phyloP scores from a whole-genome alignment of 2,113 vertebrate species.

The Myiozetetes cayanensis region DNA sequence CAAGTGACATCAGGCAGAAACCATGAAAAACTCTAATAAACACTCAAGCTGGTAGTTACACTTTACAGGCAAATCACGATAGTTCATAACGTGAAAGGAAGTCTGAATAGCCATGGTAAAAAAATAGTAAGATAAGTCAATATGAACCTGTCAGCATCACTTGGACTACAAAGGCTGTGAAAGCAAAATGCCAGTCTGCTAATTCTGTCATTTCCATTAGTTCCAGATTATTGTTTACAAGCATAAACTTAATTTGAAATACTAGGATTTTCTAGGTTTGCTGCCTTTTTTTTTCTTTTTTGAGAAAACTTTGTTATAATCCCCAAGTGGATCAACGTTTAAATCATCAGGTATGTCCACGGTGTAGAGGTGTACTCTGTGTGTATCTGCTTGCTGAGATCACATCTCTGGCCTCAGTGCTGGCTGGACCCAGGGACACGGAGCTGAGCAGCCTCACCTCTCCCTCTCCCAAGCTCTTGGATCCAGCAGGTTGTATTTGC shows the following conservation, averaged over 20 bases:
- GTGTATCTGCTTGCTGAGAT: background rate
- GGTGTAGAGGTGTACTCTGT: background rate
- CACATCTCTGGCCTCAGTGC: rapidly evolving
- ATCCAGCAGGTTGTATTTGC: background rate
- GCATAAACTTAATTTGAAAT: background rate
- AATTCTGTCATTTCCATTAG: background rate
- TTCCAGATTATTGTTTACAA: background rate
- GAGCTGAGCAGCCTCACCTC: background rate
- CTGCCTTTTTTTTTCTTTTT: background rate
- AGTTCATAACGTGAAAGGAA: background rate
- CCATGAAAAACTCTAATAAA: background rate
- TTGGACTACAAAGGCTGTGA: background rate
- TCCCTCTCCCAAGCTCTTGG: background rate
- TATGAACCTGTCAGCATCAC: background rate
- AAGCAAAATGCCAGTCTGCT: background rate
- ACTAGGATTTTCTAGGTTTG: background rate
- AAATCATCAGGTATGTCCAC: background rate
- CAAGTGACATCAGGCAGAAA: background rate
- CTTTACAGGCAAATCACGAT: background rate
- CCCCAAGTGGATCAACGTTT: background rate
- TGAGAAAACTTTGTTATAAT: background rate
- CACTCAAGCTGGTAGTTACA: background rate
- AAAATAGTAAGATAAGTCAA: background rate
- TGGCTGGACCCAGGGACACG: rapidly evolving
- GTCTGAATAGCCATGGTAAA: background rate